Evolutionary conservation across 2,888 invertebrate genomes (phyloP), one percentile per base, ranked within the genome.

Genomic region (Tenthredo mesomela): DNA sequence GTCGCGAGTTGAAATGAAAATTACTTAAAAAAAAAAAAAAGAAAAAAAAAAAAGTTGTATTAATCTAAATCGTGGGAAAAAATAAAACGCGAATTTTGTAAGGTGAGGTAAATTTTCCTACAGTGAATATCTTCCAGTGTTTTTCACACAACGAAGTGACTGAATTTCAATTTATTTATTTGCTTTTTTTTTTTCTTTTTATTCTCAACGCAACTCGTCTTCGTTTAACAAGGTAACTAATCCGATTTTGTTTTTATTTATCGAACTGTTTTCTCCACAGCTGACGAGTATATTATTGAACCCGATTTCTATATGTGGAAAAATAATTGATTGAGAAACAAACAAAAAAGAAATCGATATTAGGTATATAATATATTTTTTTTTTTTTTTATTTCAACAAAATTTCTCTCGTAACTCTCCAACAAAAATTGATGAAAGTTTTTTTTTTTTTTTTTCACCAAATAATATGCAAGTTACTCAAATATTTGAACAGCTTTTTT

Each of bases 181-280:
- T 61, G 2, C 2, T 5, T 21, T 1, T 18, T 7, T 61, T 61
- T 12, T 3, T 5, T 9, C 0, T 18, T 7, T 61, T 61, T 61
- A 47, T 47, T 15, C 47, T 61, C 7, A 61, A 61, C 25, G 61
- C 21, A 33, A 67, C 7, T 67, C 12, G 6, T 67, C 33, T 18
- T 67, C 67, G 6, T 33, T 67, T 1, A 33, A 33, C 67, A 67
- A 67, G 67, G 67, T 67, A 67, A 33, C 67, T 67, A 12, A 67
- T 33, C 33, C 18, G 10, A 12, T 9, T 5, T 33, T 15, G 15
- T 25, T 33, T 33, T 67, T 12, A 33, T 67, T 10, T 2, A 54
- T 61, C 2, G 12, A 61, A 61, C 25, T 25, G 61, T 61, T 21
- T 29, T 2, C 29, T 29, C 29, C 29, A 29, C 29, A 29, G n/a